Base-by-base conservation (phyloP, 1,140 invertebrate genomes). In the Myzus persicae region DNA sequence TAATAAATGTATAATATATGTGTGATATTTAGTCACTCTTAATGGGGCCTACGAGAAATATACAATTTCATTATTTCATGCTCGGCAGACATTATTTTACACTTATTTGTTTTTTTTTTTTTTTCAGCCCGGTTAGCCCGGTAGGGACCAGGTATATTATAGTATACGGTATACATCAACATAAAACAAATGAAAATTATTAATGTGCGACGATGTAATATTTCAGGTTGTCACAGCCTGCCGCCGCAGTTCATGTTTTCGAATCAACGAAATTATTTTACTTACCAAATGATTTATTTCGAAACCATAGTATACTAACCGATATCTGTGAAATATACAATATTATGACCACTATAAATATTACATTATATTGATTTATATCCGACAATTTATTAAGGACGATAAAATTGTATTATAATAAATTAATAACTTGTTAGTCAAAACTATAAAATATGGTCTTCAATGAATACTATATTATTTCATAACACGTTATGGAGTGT, bases 61-160 rank as follows among this genome's bases (percentile, higher is more conserved):
- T 54, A 54, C 88, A 26, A 40, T 54, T 89, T 89, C 51, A 48
- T 89, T 89, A 89, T 89, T 89, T 54, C 88, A 89, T 89, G 88
- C 88, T 89, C 88, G 48, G 38, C 88, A 26, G 88, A 54, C 88
- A 89, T 89, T 89, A 89, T 89, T 89, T 89, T 46, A 40, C 38
- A 82, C 76, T 38, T 38, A 38, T 82, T 82, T 84, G 38, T 76
- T 48, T 24, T 51, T 51, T 51, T 24, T 51, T 51, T 51, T 51
- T 76, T n/a, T 67, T 67, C n/a, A n/a, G n/a, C n/a, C n/a, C n/a
- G n/a, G n/a, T 67, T 59, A 76, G 59, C 59, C 31, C 59, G 59
- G 59, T 76, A 76, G 59, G 59, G 11, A n/a, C 59, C n/a, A n/a
- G n/a, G n/a, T 76, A 9, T 82, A 82, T 82, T 82, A 82, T 82